A percentile compares a stretch with the other conserved stretches of the same genome.
phyloP scores from a whole-genome alignment of 2,797 vertebrate genomes.

The Macrochelys suwanniensis region DNA sequence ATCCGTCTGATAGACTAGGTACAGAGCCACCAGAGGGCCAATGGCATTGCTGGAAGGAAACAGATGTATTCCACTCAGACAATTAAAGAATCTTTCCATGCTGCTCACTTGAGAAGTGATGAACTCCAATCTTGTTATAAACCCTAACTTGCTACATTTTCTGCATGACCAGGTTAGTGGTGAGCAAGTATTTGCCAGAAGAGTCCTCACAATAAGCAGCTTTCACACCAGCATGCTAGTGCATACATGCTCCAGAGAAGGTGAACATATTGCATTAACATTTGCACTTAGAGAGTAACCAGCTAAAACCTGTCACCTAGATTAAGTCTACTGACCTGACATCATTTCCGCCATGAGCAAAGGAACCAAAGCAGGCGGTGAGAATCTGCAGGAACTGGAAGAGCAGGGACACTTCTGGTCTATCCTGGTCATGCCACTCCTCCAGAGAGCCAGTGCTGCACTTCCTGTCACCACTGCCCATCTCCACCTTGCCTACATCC shows the following conservation, averaged over 20 bases:
- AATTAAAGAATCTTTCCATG: neutral
- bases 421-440: constrained; percentile 85
- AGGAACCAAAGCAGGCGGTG: constrained; percentile 88
- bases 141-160: neutral
- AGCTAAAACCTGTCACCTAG: neutral
- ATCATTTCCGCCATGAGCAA: constrained; percentile 90
- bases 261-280: neutral
- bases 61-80: neutral
- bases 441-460: constrained; percentile 87
- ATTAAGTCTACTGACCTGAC: constrained; percentile 87
- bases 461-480: constrained; percentile 78
- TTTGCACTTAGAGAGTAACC: neutral
- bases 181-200: no score
- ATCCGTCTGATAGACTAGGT: constrained; percentile 88
- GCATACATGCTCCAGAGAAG: neutral
- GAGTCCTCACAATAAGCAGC: neutral
- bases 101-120: neutral
- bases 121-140: no score
- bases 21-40: constrained; percentile 94
- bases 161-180: neutral
- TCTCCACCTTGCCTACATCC: constrained; percentile 77
- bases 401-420: constrained; percentile 84
- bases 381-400: constrained; percentile 89
- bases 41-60: constrained; percentile 91
- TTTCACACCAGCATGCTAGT: no score